Base-by-base conservation (phyloP, 2,797 vertebrate species). In the Eleutherodactylus coqui region DNA sequence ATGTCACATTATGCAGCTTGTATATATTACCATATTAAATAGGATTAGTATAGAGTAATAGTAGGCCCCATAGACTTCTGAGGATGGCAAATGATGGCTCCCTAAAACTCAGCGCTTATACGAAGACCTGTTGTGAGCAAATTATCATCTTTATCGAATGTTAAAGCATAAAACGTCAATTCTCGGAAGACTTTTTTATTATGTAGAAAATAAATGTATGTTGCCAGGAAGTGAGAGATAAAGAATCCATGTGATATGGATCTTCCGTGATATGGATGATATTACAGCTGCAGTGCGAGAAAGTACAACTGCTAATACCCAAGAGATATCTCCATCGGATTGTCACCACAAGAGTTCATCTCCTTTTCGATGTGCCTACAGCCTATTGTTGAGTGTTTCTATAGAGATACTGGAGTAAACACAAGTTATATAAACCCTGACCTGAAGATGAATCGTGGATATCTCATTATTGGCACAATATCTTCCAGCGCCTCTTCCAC, bases 381-480 rank as follows among this genome's bases (percentile, higher is more conserved):
- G 53, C 60, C 60, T 69, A 77, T 85, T 70, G 75, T 51, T 14
- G 24, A 83, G 43, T 76, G 55, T 53, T 58, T 62, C 75, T 41
- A 76, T 69, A 36, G 75, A 79, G 75, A 85, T 79, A 67, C 32
- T 3, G 47, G 16, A 32, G 47, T 70, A 43, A 85, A 85, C 34
- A 45, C 55, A 58, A 55, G 75, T 69, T 79, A n/a, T 84, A 77
- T 49, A 85, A 77, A 84, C 41, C 60, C 73, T 81, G 85, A 81
- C 55, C 85, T 81, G 21, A 75, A 86, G 55, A 82, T 67, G 69
- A 86, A 75, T 75, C 55, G 75, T 64, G 32, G 75, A 76, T 76
- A 75, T 76, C 69, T 76, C 70, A 82, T 77, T 77, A 69, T 83
- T 83, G 81, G 81, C 51, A 73, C 49, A 83, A 43, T 83, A 83